These are phyloP conservation scores for Diorhabda elongata DNA, from an alignment of 1,140 invertebrate species.

Conservation along the genomic window DNA sequence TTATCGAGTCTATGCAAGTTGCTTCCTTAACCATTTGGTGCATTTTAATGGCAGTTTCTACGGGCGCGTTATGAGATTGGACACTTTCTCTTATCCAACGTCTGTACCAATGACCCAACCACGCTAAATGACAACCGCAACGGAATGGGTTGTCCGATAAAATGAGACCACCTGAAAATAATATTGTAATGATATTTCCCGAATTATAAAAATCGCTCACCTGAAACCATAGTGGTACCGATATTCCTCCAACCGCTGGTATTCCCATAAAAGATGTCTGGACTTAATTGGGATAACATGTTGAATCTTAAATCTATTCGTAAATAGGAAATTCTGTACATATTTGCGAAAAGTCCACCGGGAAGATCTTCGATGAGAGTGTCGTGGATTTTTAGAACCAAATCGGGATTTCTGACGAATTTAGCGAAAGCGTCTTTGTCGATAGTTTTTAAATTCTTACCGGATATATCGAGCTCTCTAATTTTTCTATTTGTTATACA, in stretches of 20 bases:
- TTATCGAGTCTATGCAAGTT: constrained; percentile 60
- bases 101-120: constrained; percentile 83
- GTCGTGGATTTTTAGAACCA: constrained; percentile 69
- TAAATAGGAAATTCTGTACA: constrained; percentile 74
- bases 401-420: constrained; percentile 59
- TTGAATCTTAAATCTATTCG: constrained; percentile 78
- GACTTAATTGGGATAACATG: constrained; percentile 71
- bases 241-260: constrained; percentile 77
- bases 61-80: constrained; percentile 63
- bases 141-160: constrained; percentile 78
- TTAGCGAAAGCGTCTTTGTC: constrained; percentile 67
- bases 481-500: constrained; percentile 71
- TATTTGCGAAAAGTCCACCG: constrained; percentile 68
- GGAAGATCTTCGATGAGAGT: constrained; percentile 73
- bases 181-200: not conserved
- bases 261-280: constrained; percentile 80
- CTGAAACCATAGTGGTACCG: constrained; percentile 73
- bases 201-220: constrained; percentile 46
- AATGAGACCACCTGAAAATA: constrained; percentile 68
- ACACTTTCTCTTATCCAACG: constrained; percentile 76
- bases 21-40: constrained; percentile 52
- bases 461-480: constrained; percentile 73
- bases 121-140: constrained; percentile 84
- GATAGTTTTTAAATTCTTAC: constrained; percentile 63
- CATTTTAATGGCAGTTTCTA: constrained; percentile 52